Conservation (phyloP, 2,797 vertebrate genomes). For the Cynopterus sphinx region DNA sequence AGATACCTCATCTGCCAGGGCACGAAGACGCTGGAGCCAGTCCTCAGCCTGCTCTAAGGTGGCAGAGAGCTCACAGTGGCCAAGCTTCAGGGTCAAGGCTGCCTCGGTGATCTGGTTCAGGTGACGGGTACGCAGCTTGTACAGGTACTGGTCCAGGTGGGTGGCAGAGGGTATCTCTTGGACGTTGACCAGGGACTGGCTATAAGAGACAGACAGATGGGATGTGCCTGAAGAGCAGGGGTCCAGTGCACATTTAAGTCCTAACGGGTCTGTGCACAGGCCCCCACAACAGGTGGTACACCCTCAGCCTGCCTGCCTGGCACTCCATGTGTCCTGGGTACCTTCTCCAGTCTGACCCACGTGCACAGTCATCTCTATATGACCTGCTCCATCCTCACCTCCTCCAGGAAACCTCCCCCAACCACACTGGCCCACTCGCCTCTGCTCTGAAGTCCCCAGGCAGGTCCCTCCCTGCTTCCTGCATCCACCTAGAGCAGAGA, state of each 20-base stretch:
- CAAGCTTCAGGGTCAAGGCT: conserved; percentile 87
- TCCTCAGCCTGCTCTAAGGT: conserved; percentile 94
- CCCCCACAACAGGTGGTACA: background rate
- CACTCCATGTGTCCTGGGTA: background rate
- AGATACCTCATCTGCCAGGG: conserved; percentile 92
- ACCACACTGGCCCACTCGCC: background rate
- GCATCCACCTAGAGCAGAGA: background rate
- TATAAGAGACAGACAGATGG: conserved; percentile 66
- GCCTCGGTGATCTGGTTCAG: conserved; percentile 89
- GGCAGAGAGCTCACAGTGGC: conserved; percentile 59
- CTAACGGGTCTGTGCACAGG: accelerated
- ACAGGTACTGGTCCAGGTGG: conserved; percentile 90
- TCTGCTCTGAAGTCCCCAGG: background rate
- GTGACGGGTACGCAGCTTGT: conserved; percentile 87
- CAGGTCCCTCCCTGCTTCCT: background rate
- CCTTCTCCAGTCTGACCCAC: background rate
- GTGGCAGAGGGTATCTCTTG: conserved; percentile 87
- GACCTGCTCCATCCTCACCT: background rate
- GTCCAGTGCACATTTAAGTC: background rate
- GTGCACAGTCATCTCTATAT: background rate
- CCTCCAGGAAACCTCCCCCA: background rate
- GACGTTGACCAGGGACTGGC: conserved; percentile 87
- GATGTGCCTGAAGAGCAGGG: background rate
- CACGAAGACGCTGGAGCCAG: conserved; percentile 89
- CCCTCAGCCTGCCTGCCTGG: background rate